phyloP scores from a whole-genome alignment of 1,140 invertebrate genomes.

The Tribolium madens region DNA sequence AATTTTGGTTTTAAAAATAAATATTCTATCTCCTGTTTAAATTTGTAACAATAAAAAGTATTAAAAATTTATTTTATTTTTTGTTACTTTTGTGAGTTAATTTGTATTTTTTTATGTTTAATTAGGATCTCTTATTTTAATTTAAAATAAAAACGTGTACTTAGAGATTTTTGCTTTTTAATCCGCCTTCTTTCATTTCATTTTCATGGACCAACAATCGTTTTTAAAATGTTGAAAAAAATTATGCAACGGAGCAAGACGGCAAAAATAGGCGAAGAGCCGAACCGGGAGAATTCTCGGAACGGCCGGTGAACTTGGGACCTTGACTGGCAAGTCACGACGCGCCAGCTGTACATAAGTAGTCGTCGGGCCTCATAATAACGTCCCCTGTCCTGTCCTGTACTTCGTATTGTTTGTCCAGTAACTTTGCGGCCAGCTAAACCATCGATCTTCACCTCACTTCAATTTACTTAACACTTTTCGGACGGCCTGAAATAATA shows the following conservation, averaged over 20 bases:
- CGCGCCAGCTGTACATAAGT: slow-evolving; percentile 21
- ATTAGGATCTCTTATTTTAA: no score
- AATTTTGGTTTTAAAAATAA: no score
- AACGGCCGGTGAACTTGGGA: slow-evolving; percentile 39
- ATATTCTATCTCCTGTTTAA: no score
- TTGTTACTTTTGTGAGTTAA: no score
- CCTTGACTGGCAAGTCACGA: slow-evolving; percentile 35
- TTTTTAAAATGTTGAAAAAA: slow-evolving; percentile 13
- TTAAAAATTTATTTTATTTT: no score
- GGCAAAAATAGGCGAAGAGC: slow-evolving; percentile 34
- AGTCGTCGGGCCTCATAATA: slow-evolving; percentile 26
- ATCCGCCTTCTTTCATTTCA: no score
- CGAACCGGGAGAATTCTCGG: slow-evolving; percentile 38
- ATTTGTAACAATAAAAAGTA: no score
- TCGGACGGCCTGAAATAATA: not conserved
- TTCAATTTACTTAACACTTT: not conserved
- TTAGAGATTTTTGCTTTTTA: no score
- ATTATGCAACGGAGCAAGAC: slow-evolving; percentile 33
- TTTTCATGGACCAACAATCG: no score
- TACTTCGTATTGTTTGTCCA: slow-evolving; percentile 12
- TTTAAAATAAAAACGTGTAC: no score
- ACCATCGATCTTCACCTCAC: not conserved
- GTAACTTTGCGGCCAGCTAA: not conserved
- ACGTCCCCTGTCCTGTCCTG: slow-evolving; percentile 29
- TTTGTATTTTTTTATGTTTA: no score